These are phyloP conservation scores for Choristoneura rosaceana DNA, from an alignment of 2,888 invertebrate genomes.

Conservation along the genomic window DNA sequence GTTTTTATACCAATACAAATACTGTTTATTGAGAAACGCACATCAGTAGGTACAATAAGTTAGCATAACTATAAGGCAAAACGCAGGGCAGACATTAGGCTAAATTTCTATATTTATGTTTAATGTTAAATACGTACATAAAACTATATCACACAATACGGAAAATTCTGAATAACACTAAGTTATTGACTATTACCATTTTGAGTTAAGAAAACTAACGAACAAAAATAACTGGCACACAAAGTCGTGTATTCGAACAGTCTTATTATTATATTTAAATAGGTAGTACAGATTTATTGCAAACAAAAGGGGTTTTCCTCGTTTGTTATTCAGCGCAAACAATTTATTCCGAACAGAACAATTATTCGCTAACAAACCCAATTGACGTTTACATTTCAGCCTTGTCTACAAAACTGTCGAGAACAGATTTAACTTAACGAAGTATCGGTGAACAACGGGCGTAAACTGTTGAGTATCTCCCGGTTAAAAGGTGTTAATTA, in stretches of 20 bases:
- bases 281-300: background rate
- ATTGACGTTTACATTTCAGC: constrained; percentile 3
- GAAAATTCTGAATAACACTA: background rate
- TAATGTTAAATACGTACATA: background rate
- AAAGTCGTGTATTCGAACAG: background rate
- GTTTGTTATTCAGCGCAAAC: constrained; percentile 1
- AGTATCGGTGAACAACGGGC: constrained; percentile 5
- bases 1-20: too few species aligned
- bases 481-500: background rate
- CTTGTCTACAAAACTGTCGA: background rate
- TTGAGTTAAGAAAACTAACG: background rate
- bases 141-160: background rate
- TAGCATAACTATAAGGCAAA: background rate
- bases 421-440: constrained; percentile 3
- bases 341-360: background rate
- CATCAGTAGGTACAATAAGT: too few species aligned
- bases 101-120: too few species aligned
- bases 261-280: background rate
- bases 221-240: background rate
- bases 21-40: too few species aligned
- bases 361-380: background rate
- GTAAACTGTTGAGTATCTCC: constrained; percentile 7
- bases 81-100: too few species aligned
- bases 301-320: constrained; percentile 5
- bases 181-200: background rate